These are phyloP conservation scores for Lagocephalus sceleratus DNA, from an alignment of 2,797 vertebrate genomes.

Conservation along the genomic window DNA sequence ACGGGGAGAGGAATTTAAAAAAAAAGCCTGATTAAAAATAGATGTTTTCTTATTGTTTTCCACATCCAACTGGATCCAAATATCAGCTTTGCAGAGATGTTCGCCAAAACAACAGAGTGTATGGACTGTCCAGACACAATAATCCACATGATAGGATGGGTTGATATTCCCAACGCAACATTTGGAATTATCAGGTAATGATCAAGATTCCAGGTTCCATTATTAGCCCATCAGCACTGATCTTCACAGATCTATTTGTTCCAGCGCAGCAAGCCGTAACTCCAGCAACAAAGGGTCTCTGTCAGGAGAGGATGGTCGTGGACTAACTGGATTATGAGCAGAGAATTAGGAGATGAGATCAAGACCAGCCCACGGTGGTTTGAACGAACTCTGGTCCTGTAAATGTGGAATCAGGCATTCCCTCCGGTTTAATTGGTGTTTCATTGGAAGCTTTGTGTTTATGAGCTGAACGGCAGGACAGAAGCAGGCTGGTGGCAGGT, in stretches of 20 bases:
- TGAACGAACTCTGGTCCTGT: constrained; percentile 72
- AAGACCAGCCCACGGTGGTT: constrained; percentile 44
- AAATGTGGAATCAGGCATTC: constrained; percentile 61
- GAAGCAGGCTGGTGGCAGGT: constrained; percentile 39
- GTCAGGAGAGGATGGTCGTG: constrained; percentile 59
- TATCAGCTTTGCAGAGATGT: constrained; percentile 36
- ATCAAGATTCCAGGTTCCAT: constrained; percentile 49
- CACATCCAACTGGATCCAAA: constrained; percentile 59
- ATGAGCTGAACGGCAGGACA: constrained; percentile 67
- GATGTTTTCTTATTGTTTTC: constrained; percentile 77
- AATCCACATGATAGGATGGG: background rate
- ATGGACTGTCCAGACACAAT: constrained; percentile 5
- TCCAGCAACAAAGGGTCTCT: constrained; percentile 66
- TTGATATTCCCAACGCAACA: constrained; percentile 33
- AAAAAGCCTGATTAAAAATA: constrained; percentile 78
- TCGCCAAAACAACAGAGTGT: constrained; percentile 16
- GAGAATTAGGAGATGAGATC: constrained; percentile 66
- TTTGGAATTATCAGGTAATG: constrained; percentile 48
- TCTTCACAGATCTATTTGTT: constrained; percentile 62
- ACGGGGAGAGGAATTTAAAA: constrained; percentile 27
- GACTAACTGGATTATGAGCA: constrained; percentile 73
- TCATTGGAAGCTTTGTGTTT: constrained; percentile 76
- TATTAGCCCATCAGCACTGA: constrained; percentile 61
- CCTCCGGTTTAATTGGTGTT: constrained; percentile 77
- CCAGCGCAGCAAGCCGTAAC: constrained; percentile 61